phyloP scores from a whole-genome alignment of 2,113 vertebrate genomes.

The Macroglossus sobrinus region DNA sequence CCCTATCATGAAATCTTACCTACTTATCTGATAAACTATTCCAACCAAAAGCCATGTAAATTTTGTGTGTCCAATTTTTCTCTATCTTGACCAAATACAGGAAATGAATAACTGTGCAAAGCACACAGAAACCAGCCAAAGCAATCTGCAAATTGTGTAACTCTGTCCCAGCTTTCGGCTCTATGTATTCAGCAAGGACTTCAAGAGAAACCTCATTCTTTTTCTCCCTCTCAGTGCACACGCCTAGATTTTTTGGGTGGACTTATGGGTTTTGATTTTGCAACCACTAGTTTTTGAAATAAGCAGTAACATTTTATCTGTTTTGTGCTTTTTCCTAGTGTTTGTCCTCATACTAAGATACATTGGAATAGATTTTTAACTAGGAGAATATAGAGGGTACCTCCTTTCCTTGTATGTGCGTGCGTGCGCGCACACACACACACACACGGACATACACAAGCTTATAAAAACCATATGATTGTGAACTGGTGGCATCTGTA shows the following conservation, averaged over 20 bases:
- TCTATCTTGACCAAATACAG: conserved; percentile 73
- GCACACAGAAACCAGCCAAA: conserved; percentile 48
- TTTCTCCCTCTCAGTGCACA: conserved; percentile 33
- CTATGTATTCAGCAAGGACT: conserved; percentile 49
- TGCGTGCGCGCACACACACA: accelerated
- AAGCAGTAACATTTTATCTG: conserved; percentile 1
- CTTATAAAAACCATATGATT: background rate
- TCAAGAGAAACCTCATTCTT: conserved; percentile 52
- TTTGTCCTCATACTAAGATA: background rate
- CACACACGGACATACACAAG: background rate
- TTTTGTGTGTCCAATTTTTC: conserved; percentile 46
- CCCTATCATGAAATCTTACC: conserved; percentile 35
- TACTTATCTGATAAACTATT: conserved; percentile 53
- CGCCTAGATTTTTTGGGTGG: background rate
- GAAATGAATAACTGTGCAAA: conserved; percentile 64
- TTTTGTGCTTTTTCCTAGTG: background rate
- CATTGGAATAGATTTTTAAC: background rate
- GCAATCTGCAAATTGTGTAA: conserved; percentile 59
- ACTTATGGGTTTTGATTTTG: conserved; percentile 41
- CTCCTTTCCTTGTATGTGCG: background rate
- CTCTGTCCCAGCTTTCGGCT: background rate
- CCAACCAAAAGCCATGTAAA: conserved; percentile 51
- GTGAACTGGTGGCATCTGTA: background rate
- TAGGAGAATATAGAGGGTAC: background rate
- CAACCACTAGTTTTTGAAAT: conserved; percentile 27